Conservation (phyloP, 2,888 invertebrate genomes). For the Aspidiotus destructor region DNA sequence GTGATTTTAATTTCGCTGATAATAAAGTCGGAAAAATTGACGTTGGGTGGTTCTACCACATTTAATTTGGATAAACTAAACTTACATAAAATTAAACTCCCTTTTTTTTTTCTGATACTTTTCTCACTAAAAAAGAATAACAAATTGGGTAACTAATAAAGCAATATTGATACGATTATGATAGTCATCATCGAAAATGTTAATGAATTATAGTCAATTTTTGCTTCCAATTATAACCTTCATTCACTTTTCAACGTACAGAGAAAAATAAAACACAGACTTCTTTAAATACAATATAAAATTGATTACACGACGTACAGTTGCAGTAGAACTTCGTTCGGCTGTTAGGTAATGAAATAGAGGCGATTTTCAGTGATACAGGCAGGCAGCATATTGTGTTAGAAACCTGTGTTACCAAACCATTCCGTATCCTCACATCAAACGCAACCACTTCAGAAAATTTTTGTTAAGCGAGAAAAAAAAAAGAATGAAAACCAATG, state of each 20-base stretch:
- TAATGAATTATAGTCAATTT: neutral
- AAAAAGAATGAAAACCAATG: slow-evolving; percentile 30
- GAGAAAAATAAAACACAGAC: slow-evolving; percentile 2
- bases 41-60: no score
- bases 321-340: slow-evolving; percentile 21
- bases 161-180: neutral
- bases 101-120: no score
- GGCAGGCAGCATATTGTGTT: slow-evolving; percentile 27
- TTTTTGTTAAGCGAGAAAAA: slow-evolving; percentile 25
- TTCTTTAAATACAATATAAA: neutral
- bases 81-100: no score
- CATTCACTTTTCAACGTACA: no score
- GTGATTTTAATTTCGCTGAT: no score
- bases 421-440: slow-evolving; percentile 31
- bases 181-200: neutral
- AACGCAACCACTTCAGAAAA: slow-evolving; percentile 24
- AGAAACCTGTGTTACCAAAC: slow-evolving; percentile 31
- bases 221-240: no score
- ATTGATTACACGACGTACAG: slow-evolving; percentile 9
- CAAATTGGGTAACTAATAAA: no score
- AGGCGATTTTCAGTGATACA: slow-evolving; percentile 27
- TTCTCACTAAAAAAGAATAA: no score
- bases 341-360: slow-evolving; percentile 28
- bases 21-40: no score
- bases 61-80: no score